Evolutionary conservation across 2,888 invertebrate genomes (phyloP), one percentile per base, ranked within the genome.

Genomic region (Craniophora ligustri): DNA sequence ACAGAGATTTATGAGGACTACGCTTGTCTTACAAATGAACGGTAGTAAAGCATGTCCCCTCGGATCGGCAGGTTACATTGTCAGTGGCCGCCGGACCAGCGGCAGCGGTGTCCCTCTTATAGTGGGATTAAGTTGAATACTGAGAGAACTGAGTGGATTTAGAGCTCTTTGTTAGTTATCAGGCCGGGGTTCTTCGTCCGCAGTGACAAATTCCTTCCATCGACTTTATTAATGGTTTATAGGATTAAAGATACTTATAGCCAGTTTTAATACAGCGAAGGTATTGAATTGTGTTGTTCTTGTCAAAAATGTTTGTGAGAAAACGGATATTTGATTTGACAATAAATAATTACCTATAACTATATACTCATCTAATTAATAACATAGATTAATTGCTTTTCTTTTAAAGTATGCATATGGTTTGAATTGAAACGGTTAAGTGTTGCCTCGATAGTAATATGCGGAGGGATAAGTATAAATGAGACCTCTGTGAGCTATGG

Each of bases 111-210:
- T 72, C 66, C 68, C 56, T 58, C 54, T 42, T 61, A 48, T 45
- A 57, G 56, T 23, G 54, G 67, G 64, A 73, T 75, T 75, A 77
- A 69, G 68, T 75, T 72, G 67, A 78, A 71, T 67, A 72, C 73
- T 59, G 70, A 76, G 73, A 73, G 65, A 70, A 68, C 66, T 51
- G 73, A 75, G 79, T 79, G 70, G 76, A 74, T 83, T 75, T 72
- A 51, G 59, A 75, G 72, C 69, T 70, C 76, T 80, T 78, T 77
- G 76, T 79, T 76, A 72, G 73, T 63, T 76, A 78, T 76, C 75
- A 71, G 71, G 61, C 56, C 59, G 59, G 57, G 50, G 57, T 59
- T 69, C 63, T 46, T 63, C 60, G 50, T 60, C 59, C 68, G 50
- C 30, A 36, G 65, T 72, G 70, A 79, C 73, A 76, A 79, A 80